Conservation (phyloP, 2,888 invertebrate species). For the Xylota sylvarum region DNA sequence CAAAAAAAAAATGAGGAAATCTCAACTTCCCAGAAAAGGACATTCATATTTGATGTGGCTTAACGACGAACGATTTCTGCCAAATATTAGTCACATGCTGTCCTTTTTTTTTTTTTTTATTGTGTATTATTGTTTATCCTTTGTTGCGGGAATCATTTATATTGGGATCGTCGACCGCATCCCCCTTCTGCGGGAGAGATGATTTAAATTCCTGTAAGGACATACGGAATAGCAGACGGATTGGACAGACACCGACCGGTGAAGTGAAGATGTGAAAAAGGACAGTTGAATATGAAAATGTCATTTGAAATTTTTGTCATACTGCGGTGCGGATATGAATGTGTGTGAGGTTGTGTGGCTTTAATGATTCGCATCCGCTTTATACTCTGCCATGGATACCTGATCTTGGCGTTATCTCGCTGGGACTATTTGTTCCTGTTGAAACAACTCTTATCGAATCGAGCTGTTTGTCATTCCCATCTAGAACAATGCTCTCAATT, state of each 20-base stretch:
- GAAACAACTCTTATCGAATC: conserved; percentile 11
- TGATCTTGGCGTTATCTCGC: conserved; percentile 35
- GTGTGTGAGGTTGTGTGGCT: not conserved
- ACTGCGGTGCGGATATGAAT: conserved; percentile 37
- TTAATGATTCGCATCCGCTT: conserved; percentile 37
- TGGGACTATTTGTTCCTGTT: conserved; percentile 33
- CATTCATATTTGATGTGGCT: conserved; percentile 77
- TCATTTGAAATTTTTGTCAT: conserved; percentile 59
- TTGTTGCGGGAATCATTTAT: conserved; percentile 73
- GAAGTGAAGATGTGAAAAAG: conserved; percentile 50
- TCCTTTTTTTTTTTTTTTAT: conserved; percentile 63
- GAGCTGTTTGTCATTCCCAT: conserved; percentile 22
- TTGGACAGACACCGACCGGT: conserved; percentile 23
- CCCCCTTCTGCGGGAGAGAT: conserved; percentile 29
- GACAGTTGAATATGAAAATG: conserved; percentile 36
- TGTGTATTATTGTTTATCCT: conserved; percentile 70
- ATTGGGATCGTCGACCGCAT: conserved; percentile 69
- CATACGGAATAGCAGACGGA: conserved; percentile 5
- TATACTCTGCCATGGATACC: conserved; percentile 2
- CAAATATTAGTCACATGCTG: conserved; percentile 74
- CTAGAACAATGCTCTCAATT: conserved; percentile 44
- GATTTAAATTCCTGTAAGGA: conserved; percentile 70
- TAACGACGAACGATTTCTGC: conserved; percentile 73
- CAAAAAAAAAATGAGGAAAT: conserved; percentile 45
- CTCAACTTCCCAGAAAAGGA: conserved; percentile 57